A percentile compares a stretch with the other conserved stretches of the same genome.
Evolutionary conservation across 1,140 invertebrate genomes (phyloP).

Genomic region (Drosophila sproati): DNA sequence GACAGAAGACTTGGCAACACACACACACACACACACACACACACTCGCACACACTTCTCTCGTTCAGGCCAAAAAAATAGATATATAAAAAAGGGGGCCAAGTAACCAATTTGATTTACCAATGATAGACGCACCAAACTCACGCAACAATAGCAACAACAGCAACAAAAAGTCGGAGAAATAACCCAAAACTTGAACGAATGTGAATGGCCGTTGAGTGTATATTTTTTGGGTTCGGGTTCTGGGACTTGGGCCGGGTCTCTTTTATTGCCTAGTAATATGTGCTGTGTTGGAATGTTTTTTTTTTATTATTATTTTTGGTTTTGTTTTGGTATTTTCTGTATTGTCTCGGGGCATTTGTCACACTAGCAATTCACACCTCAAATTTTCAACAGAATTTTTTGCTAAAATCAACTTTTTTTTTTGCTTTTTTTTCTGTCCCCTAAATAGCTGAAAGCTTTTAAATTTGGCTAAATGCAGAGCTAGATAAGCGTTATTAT

Average conservation of each 20-base stretch:
- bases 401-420: slow-evolving; percentile 12
- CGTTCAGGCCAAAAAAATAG: not conserved
- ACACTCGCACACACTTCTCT: slow-evolving; percentile 4
- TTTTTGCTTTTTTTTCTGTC: not conserved
- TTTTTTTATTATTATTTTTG: not conserved
- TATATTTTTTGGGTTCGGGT: slow-evolving; percentile 18
- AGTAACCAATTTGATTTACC: slow-evolving; percentile 65
- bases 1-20: slow-evolving; percentile 47
- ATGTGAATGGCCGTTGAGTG: slow-evolving; percentile 20
- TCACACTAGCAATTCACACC: slow-evolving; percentile 48
- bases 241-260: slow-evolving; percentile 13
- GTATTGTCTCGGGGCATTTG: slow-evolving; percentile 29
- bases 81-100: slow-evolving; percentile 15
- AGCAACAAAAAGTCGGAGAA: not conserved
- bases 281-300: not conserved
- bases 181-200: slow-evolving; percentile 15
- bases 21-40: slow-evolving; percentile 15
- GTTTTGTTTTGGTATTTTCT: slow-evolving; percentile 1
- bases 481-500: not conserved
- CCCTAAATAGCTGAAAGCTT: slow-evolving; percentile 16
- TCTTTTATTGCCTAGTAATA: slow-evolving; percentile 8
- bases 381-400: slow-evolving; percentile 32
- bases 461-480: not conserved
- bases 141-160: slow-evolving; percentile 53
- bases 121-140: slow-evolving; percentile 68